Conservation (phyloP, 2,113 vertebrate species). For the Calidris pygmaea region DNA sequence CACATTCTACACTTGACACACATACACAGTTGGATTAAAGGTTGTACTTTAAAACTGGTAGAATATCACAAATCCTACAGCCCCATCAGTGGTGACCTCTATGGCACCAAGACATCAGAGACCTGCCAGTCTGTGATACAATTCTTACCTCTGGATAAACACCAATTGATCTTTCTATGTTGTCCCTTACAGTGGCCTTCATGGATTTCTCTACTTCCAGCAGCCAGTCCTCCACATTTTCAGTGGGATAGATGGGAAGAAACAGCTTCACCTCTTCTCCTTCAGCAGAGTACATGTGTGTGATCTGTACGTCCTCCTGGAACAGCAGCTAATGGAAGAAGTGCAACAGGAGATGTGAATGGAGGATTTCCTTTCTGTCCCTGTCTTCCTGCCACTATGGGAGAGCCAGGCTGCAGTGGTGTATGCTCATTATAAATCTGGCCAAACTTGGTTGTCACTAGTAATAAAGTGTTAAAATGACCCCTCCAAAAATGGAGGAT, state of each 20-base stretch:
- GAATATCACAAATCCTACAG: not conserved
- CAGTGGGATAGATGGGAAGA: conserved; percentile 75
- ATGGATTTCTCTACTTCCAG: conserved; percentile 86
- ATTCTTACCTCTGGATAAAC: conserved; percentile 80
- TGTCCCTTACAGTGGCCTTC: conserved; percentile 85
- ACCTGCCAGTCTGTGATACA: not conserved
- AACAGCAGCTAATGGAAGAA: conserved; percentile 82
- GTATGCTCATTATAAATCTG: not conserved
- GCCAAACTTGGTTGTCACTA: not conserved
- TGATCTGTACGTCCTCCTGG: conserved; percentile 89
- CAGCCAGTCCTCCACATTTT: conserved; percentile 91
- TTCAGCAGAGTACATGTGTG: conserved; percentile 90
- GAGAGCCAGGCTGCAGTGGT: not conserved
- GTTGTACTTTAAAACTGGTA: not conserved
- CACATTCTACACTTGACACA: not conserved
- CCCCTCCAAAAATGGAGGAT: not conserved
- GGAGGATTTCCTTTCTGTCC: not conserved
- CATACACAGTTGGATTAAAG: not conserved
- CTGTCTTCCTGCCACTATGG: not conserved
- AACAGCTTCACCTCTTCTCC: conserved; percentile 86
- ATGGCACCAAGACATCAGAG: not conserved
- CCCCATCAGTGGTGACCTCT: not conserved
- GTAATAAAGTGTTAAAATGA: not conserved
- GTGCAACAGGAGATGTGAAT: not conserved
- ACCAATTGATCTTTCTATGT: conserved; percentile 79